Evolutionary conservation across 2,888 invertebrate species (phyloP).

Genomic region (Rhingia rostrata): DNA sequence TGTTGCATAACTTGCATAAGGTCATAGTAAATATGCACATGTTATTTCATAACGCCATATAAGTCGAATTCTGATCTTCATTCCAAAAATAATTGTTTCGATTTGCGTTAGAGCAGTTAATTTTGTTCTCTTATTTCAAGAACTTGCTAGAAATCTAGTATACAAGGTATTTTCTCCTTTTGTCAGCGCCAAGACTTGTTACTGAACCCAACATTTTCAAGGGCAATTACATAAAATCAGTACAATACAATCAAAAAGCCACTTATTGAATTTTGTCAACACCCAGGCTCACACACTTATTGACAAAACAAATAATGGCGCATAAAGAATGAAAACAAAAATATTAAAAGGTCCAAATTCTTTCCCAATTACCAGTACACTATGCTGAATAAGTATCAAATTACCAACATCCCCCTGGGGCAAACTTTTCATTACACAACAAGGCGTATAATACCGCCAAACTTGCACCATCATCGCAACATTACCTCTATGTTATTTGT

Average conservation of each 20-base stretch:
- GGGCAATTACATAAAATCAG: constrained; percentile 13
- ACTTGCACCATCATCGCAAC: constrained; percentile 55
- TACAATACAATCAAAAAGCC: background rate
- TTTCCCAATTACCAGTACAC: constrained; percentile 34
- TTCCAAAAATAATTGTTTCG: too few species aligned
- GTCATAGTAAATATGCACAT: too few species aligned
- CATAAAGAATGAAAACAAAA: constrained; percentile 21
- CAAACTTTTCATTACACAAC: constrained; percentile 14
- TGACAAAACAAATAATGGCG: constrained; percentile 19
- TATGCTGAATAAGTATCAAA: constrained; percentile 41
- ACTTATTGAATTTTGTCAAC: constrained; percentile 32
- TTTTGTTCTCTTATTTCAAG: too few species aligned
- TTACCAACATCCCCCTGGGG: constrained; percentile 47
- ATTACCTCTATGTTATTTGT: constrained; percentile 8
- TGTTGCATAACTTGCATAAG: too few species aligned
- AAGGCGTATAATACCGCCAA: constrained; percentile 23
- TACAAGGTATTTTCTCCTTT: too few species aligned
- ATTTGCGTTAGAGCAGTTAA: too few species aligned
- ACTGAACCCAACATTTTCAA: background rate
- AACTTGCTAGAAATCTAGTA: too few species aligned
- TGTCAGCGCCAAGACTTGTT: background rate
- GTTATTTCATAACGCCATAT: too few species aligned
- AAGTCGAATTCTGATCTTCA: too few species aligned
- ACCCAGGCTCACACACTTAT: constrained; percentile 2
- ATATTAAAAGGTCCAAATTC: constrained; percentile 22